phyloP scores from a whole-genome alignment of 2,113 vertebrate genomes.

The cat (Felis catus) region DNA sequence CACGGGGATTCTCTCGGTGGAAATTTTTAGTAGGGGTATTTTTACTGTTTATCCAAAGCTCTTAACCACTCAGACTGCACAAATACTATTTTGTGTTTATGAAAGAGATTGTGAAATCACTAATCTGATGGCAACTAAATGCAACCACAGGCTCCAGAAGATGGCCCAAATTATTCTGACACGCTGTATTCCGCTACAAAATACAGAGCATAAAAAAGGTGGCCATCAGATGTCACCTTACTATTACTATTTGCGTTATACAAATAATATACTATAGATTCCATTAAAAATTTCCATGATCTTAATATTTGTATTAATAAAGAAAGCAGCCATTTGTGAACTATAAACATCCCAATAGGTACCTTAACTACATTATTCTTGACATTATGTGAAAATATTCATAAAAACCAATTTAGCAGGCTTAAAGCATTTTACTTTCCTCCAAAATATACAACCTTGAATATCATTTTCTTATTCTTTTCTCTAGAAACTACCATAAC shows the following conservation, averaged over 20 bases:
- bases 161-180: neutral
- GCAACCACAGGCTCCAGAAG: neutral
- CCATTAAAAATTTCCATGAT: neutral
- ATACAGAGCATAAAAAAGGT: neutral
- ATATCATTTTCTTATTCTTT: neutral
- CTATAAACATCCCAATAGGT: neutral
- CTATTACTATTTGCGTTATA: neutral
- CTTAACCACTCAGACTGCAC: neutral
- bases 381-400: neutral
- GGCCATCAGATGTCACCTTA: neutral
- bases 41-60: slow-evolving; percentile 26
- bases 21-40: slow-evolving; percentile 19
- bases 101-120: slow-evolving; percentile 25
- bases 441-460: neutral
- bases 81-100: neutral
- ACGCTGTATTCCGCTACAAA: neutral
- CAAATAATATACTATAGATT: neutral
- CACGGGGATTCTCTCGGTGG: neutral
- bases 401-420: neutral
- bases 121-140: neutral
- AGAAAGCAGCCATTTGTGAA: neutral
- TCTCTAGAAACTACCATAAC: neutral
- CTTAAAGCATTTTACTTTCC: slow-evolving; percentile 3
- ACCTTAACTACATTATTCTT: neutral
- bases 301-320: neutral